Conservation (phyloP, 2,797 vertebrate species). For the Falco rusticolus region DNA sequence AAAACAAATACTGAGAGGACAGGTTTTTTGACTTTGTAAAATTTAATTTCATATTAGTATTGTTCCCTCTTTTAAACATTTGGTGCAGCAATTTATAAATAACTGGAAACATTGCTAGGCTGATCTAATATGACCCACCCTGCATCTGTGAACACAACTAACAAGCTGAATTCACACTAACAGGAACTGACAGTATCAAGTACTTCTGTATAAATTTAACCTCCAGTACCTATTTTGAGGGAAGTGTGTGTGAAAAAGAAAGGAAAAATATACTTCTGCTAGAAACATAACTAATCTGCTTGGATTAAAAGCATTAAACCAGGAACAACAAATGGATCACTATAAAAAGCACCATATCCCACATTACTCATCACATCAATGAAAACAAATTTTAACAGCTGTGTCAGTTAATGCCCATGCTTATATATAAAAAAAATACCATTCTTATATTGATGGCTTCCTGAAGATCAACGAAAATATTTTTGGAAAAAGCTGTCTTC, state of each 20-base stretch:
- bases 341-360: neutral
- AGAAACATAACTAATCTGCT: neutral
- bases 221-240: conserved; percentile 4
- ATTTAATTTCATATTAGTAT: neutral
- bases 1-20: neutral
- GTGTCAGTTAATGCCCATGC: neutral
- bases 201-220: neutral
- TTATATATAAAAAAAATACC: neutral
- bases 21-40: neutral
- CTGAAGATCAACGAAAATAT: neutral
- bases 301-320: neutral
- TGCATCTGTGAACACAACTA: neutral
- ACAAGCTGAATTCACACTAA: neutral
- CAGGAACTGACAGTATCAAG: neutral
- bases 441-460: neutral
- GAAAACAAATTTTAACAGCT: neutral
- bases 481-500: neutral
- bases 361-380: neutral
- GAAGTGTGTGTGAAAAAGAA: neutral
- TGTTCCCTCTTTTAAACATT: neutral
- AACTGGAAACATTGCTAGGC: neutral
- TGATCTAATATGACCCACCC: neutral
- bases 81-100: neutral
- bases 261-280: neutral
- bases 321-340: neutral